phyloP scores from a whole-genome alignment of 92 coral and sea anemone species.

The Meandrina meandrites region DNA sequence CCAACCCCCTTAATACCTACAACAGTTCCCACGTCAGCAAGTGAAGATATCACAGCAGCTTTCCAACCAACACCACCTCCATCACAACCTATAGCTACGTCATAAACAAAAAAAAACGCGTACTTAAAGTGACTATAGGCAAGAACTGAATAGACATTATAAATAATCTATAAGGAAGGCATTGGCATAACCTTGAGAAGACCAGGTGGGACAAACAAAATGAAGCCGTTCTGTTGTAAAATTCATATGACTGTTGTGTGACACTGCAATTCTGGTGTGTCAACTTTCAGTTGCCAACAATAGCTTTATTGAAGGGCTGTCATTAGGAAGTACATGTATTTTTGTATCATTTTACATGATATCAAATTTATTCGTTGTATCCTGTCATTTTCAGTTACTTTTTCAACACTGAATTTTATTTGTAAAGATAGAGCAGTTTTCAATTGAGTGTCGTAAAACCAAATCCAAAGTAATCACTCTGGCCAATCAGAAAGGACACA shows the following conservation, averaged over 20 bases:
- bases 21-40: not conserved
- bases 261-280: not conserved
- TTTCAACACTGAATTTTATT: not conserved
- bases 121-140: not conserved
- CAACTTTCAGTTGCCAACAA: not conserved
- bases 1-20: slow-evolving; percentile 76
- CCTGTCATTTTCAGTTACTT: not conserved
- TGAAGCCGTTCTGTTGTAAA: not conserved
- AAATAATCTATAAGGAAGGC: not conserved
- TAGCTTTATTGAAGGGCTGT: not conserved
- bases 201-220: slow-evolving; percentile 1
- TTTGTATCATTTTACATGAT: slow-evolving; percentile 2
- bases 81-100: slow-evolving; percentile 25
- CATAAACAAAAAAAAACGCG: slow-evolving; percentile 23
- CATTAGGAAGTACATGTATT: not conserved
- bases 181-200: not conserved
- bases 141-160: not conserved
- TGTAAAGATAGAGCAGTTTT: not conserved
- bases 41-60: slow-evolving; percentile 11
- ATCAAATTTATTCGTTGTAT: not conserved
- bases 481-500: too few species aligned
- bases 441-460: too few species aligned
- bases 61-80: slow-evolving; percentile 13
- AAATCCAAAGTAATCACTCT: too few species aligned
- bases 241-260: not conserved